phyloP scores from a whole-genome alignment of 2,797 vertebrate species.

The Ceryle rudis region DNA sequence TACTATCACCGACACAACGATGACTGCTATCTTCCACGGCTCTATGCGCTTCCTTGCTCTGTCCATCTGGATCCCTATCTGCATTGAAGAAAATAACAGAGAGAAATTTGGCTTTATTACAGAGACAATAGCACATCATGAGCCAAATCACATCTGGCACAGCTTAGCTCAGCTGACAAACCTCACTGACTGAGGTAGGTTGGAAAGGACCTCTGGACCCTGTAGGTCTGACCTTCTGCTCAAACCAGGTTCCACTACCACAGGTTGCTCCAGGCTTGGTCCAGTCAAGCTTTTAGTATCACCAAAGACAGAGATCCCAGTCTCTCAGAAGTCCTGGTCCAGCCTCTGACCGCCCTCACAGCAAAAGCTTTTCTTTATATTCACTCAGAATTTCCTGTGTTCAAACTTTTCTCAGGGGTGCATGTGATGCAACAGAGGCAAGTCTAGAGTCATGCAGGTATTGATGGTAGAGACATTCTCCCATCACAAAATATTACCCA shows the following conservation, averaged over 20 bases:
- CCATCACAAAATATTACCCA: not conserved
- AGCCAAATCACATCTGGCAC: not conserved
- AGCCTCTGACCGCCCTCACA: not conserved
- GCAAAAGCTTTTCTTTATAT: not conserved
- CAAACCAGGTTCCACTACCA: not conserved
- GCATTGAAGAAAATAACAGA: not conserved
- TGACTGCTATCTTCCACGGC: slow-evolving; percentile 70
- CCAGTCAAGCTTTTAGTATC: not conserved
- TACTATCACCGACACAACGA: not conserved
- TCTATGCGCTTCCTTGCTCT: slow-evolving; percentile 27
- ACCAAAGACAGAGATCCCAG: not conserved
- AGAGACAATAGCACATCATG: not conserved
- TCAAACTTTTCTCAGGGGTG: too few relatives aligned
- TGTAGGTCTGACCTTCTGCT: not conserved
- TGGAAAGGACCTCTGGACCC: not conserved
- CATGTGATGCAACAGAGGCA: too few relatives aligned
- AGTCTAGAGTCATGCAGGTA: not conserved
- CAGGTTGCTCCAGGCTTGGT: not conserved
- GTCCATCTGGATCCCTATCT: slow-evolving; percentile 12
- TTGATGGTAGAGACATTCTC: not conserved
- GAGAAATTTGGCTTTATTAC: not conserved
- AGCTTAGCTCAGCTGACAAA: not conserved
- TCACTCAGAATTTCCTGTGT: not conserved
- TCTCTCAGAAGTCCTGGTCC: not conserved
- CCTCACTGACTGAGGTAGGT: not conserved